Evolutionary conservation across 2,797 vertebrate genomes (phyloP), one percentile per base, ranked within the genome.

Genomic region (Sphenopsis melanotis): DNA sequence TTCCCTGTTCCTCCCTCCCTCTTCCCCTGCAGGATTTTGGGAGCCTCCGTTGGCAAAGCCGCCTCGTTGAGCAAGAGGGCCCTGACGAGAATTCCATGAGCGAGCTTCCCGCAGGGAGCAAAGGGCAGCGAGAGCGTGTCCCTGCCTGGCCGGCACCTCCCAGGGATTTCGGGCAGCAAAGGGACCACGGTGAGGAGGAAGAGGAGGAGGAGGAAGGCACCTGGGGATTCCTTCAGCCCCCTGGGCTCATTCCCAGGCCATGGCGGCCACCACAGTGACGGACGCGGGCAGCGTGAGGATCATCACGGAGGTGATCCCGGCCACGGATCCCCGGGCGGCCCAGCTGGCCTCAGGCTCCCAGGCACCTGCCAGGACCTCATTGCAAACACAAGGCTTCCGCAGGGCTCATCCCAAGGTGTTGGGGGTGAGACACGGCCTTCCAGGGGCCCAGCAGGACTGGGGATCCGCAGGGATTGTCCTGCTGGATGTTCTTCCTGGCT

Each of bases 371-470:
- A 12, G 8, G 16, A 32, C 22, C 0, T 72, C 93, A 0, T n/a
- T 90, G 24, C 90, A 39, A 49, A 69, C 64, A 6, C 41, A 10
- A 15, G 29, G 20, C 21, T 90, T 95, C 94, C 34, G 15, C 23
- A 96, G 4, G 61, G 90, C 87, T 34, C 90, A 96, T 56, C 94
- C 95, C 78, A 96, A 91, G 42, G 90, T n/a, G 4, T 81, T 97
- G 82, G 96, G 97, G 96, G 97, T 97, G 80, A 96, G 96, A 10
- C 2, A 2, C 0, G 0, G 39, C 1, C 0, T 15, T 22, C 46
- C 1, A 24, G 55, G 27, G 30, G 13, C 0, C 2, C 12, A 42
- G 41, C 32, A 37, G 41, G 70, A 36, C 0, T 1, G 12, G 32
- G 49, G 6, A 55, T 39, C 55, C 2, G 1, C 39, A 10, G 63